Conservation (phyloP, 2,888 invertebrate species). For the Rhogogaster chlorosoma region DNA sequence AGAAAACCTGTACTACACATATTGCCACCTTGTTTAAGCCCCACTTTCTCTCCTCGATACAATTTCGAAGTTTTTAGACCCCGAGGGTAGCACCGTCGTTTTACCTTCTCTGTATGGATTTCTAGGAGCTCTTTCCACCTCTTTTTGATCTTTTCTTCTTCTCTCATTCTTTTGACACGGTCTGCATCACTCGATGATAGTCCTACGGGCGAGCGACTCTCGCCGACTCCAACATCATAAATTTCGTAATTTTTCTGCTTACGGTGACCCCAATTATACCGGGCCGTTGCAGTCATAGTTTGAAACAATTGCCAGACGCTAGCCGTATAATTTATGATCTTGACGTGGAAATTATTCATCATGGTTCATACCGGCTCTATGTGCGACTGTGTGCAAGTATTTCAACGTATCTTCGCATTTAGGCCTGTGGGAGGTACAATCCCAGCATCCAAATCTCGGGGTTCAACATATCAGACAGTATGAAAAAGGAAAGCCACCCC, state of each 20-base stretch:
- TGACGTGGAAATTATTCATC: constrained; percentile 40
- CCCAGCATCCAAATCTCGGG: neutral
- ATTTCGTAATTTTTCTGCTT: constrained; percentile 48
- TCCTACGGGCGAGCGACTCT: neutral
- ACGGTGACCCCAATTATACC: constrained; percentile 41
- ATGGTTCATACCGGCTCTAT: neutral
- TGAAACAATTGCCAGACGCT: constrained; percentile 39
- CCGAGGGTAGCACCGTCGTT: neutral
- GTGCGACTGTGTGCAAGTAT: neutral
- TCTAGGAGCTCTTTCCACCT: neutral
- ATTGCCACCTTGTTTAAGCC: neutral
- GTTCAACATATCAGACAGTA: constrained; percentile 17
- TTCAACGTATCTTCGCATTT: neutral
- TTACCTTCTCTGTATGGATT: neutral
- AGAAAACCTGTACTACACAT: neutral
- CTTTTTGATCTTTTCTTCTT: neutral
- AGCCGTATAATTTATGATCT: constrained; percentile 42
- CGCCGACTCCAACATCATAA: neutral
- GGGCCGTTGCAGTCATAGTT: constrained; percentile 42
- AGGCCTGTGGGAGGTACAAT: neutral
- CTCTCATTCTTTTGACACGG: neutral
- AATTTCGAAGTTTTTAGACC: neutral
- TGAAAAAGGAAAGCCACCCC: neutral
- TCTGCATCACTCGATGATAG: neutral
- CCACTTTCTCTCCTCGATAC: neutral